phyloP scores from a whole-genome alignment of 2,797 vertebrate species.

The Tachyglossus aculeatus region DNA sequence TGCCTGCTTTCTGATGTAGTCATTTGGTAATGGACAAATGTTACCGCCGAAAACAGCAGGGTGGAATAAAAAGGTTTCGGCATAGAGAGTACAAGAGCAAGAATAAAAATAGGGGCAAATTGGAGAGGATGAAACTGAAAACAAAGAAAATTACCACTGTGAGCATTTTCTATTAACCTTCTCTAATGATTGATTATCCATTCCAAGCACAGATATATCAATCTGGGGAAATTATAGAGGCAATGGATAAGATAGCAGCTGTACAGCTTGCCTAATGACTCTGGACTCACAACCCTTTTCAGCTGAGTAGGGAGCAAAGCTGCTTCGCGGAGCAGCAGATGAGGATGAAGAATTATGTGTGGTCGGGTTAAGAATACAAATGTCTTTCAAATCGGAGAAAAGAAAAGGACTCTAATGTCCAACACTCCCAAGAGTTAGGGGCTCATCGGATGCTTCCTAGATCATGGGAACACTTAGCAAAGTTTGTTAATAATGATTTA shows the following conservation, averaged over 20 bases:
- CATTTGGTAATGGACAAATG: conserved; percentile 5
- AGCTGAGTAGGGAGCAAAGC: background rate
- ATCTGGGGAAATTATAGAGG: conserved; percentile 60
- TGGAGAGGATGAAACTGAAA: conserved; percentile 28
- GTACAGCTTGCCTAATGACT: conserved; percentile 42
- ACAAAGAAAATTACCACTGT: conserved; percentile 39
- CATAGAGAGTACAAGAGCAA: conserved; percentile 1
- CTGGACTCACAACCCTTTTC: conserved; percentile 40
- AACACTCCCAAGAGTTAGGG: background rate
- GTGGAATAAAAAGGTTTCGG: background rate
- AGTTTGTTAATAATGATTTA: too few species aligned
- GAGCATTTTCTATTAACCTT: conserved; percentile 58
- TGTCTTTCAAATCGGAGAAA: background rate
- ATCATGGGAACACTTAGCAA: too few species aligned
- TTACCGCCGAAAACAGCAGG: conserved; percentile 7
- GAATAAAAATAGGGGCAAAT: background rate
- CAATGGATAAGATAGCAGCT: conserved; percentile 40
- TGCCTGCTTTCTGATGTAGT: conserved; percentile 11
- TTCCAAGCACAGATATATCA: conserved; percentile 63
- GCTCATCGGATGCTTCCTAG: background rate
- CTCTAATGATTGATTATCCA: conserved; percentile 49
- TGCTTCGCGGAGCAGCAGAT: conserved; percentile 23
- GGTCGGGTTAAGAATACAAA: conserved; percentile 41
- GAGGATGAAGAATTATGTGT: conserved; percentile 35
- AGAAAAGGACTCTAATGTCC: conserved; percentile 2